These are phyloP conservation scores for Phengaris alcon DNA, from an alignment of 2,888 invertebrate genomes.

Conservation along the genomic window DNA sequence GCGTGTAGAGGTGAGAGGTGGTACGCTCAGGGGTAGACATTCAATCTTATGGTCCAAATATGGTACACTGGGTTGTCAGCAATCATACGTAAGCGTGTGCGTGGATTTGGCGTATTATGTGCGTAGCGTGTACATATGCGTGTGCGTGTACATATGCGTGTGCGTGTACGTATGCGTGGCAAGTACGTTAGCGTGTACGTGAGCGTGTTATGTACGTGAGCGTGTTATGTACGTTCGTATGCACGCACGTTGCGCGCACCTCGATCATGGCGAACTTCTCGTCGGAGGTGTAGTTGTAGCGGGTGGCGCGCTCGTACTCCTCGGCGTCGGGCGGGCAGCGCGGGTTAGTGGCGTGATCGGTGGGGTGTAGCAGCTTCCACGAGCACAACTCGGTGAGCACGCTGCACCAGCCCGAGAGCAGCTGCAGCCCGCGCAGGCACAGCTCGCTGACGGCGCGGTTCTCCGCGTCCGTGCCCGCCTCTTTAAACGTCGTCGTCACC, in stretches of 20 bases:
- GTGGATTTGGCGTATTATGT: too few relatives aligned
- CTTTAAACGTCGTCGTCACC: constrained; percentile 96
- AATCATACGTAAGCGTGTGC: too few relatives aligned
- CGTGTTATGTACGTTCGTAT: background rate
- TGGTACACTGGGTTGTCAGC: too few relatives aligned
- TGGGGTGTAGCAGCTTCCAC: constrained; percentile 98
- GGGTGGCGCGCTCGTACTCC: constrained; percentile 97
- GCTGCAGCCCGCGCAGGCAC: constrained; percentile 93
- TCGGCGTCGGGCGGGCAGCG: constrained; percentile 97
- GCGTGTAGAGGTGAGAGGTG: too few relatives aligned
- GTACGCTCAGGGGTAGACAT: too few relatives aligned
- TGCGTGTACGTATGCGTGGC: background rate
- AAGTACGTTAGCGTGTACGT: background rate
- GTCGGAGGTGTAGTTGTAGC: constrained; percentile 97
- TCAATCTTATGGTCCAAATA: too few relatives aligned
- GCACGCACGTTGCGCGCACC: constrained; percentile 36
- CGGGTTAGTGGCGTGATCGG: constrained; percentile 96
- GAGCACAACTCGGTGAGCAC: constrained; percentile 97
- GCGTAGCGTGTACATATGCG: too few relatives aligned
- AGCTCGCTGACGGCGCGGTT: constrained; percentile 95
- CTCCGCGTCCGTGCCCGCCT: constrained; percentile 93
- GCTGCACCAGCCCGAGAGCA: constrained; percentile 97
- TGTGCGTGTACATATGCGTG: too few relatives aligned
- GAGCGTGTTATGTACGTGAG: background rate
- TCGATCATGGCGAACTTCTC: constrained; percentile 99